Evolutionary conservation across 1,140 invertebrate species (phyloP).

Genomic region (Holotrichia oblita): DNA sequence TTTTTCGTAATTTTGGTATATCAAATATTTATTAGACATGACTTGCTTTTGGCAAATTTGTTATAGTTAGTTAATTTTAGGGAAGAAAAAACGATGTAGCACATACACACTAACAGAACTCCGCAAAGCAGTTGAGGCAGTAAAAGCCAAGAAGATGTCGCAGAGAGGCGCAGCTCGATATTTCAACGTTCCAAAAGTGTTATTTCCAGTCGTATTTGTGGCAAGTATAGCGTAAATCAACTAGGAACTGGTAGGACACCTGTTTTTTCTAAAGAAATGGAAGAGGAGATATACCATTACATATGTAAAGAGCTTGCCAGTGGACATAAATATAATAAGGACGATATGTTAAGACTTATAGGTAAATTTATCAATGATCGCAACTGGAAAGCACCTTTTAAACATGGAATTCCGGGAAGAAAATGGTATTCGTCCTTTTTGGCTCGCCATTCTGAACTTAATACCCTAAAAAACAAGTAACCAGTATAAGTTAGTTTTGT

Average conservation of each 20-base stretch:
- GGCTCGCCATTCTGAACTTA: not conserved
- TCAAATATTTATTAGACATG: too few relatives aligned
- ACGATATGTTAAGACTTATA: not conserved
- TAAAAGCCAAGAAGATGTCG: not conserved
- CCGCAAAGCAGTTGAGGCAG: not conserved
- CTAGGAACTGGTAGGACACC: not conserved
- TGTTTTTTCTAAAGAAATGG: constrained; percentile 1
- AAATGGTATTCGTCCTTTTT: not conserved
- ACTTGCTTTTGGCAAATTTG: too few relatives aligned
- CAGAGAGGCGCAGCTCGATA: constrained; percentile 38
- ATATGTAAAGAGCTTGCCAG: not conserved
- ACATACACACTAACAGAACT: not conserved
- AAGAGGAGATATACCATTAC: not conserved
- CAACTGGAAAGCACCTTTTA: not conserved
- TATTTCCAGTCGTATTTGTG: not conserved
- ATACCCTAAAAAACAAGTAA: not conserved
- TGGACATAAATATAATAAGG: not conserved
- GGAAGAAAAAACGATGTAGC: not conserved
- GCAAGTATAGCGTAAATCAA: not conserved
- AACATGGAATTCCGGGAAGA: not conserved
- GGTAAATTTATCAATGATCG: not conserved
- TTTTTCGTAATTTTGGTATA: too few relatives aligned
- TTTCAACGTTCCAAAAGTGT: constrained; percentile 55
- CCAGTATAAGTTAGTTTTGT: too few relatives aligned
- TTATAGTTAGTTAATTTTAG: not conserved